phyloP scores from a whole-genome alignment of 2,888 invertebrate species.

The Lasioglossum zephyrum region DNA sequence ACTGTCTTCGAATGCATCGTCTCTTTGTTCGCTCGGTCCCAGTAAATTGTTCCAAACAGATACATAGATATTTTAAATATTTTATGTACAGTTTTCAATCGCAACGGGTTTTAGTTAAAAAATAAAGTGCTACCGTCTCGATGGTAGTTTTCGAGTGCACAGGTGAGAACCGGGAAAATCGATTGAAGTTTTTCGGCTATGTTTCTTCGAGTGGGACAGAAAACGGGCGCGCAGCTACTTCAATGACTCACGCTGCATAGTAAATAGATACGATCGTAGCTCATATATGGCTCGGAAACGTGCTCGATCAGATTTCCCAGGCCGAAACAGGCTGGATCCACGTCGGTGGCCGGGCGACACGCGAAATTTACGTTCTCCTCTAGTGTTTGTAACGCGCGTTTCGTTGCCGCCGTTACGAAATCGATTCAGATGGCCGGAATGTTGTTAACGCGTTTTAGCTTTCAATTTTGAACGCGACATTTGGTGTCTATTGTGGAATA shows the following conservation, averaged over 20 bases:
- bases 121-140: neutral
- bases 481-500: conserved; percentile 59
- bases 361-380: conserved; percentile 47
- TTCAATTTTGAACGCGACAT: conserved; percentile 61
- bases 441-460: conserved; percentile 62
- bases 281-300: conserved; percentile 1
- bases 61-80: no score
- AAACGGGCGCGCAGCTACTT: neutral
- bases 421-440: conserved; percentile 59
- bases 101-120: neutral
- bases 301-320: conserved; percentile 42
- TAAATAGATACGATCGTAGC: conserved; percentile 17
- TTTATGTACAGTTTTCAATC: neutral
- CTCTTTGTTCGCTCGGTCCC: no score
- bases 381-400: conserved; percentile 52
- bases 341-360: conserved; percentile 28
- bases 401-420: conserved; percentile 51
- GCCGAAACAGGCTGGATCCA: conserved; percentile 29
- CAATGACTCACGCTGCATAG: conserved; percentile 9
- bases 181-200: neutral
- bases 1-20: no score
- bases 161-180: conserved; percentile 4
- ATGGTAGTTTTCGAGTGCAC: neutral
- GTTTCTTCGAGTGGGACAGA: neutral
- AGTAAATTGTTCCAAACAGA: no score